Percentiles rank a stretch among this genome's conserved stretches.
Evolutionary conservation across 2,113 vertebrate species (phyloP).

Genomic region (Gavia stellata): DNA sequence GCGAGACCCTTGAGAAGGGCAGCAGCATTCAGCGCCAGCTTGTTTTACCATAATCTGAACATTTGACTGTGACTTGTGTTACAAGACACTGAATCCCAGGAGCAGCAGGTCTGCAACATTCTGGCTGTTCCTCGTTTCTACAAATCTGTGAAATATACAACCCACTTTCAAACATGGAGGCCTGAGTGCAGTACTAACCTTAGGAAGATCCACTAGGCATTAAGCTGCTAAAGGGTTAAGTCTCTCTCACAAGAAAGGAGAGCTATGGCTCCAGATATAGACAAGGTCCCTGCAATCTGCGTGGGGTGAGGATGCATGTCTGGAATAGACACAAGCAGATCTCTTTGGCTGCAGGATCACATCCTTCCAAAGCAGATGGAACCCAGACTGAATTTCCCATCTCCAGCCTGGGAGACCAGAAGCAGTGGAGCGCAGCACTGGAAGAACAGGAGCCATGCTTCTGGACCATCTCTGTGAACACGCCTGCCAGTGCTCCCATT

Average conservation of each 20-base stretch:
- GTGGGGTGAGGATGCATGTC: not conserved
- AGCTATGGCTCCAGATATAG: not conserved
- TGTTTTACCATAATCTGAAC: not conserved
- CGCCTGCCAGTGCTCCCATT: constrained; percentile 70
- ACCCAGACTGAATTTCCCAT: constrained; percentile 64
- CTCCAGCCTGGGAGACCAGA: constrained; percentile 45
- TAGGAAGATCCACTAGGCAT: not conserved
- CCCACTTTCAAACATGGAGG: not conserved
- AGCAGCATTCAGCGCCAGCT: not conserved
- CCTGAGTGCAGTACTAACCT: not conserved
- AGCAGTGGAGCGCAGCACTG: constrained; percentile 71
- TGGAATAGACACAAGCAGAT: not conserved
- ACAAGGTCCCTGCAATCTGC: not conserved
- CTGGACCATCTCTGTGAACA: constrained; percentile 67
- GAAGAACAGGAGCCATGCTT: not conserved
- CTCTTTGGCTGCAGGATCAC: constrained; percentile 51
- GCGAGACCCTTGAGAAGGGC: not conserved
- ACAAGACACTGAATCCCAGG: not conserved
- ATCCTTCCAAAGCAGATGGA: constrained; percentile 29
- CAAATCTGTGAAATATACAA: not conserved
- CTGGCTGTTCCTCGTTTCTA: not conserved
- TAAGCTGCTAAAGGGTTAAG: not conserved
- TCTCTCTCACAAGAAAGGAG: not conserved
- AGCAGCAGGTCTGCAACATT: not conserved
- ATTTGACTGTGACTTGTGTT: not conserved